Percentiles rank a stretch among this genome's conserved stretches.
phyloP scores from a whole-genome alignment of 1,140 invertebrate genomes.

The Drosophila prosaltans region DNA sequence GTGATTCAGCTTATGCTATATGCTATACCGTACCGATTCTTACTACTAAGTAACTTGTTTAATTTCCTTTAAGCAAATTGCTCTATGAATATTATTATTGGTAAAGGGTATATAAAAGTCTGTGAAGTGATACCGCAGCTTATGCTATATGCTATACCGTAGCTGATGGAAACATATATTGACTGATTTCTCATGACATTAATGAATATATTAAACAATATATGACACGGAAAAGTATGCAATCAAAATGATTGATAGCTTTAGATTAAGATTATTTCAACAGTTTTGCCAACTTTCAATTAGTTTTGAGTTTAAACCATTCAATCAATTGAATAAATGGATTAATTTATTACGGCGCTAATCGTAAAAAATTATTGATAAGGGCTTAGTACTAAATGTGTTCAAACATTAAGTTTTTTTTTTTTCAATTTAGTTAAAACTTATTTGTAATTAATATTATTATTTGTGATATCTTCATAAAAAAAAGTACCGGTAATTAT shows the following conservation, averaged over 20 bases:
- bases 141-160: not conserved
- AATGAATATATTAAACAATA: conserved; percentile 33
- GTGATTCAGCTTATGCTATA: too few species aligned
- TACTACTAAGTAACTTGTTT: too few species aligned
- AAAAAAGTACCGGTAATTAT: conserved; percentile 2
- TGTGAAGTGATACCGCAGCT: not conserved
- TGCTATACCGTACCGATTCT: too few species aligned
- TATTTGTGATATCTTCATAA: too few species aligned
- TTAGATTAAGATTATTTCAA: conserved; percentile 61
- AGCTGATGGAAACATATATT: not conserved
- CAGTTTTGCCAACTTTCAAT: conserved; percentile 28
- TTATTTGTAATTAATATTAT: not conserved
- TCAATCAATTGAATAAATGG: conserved; percentile 56
- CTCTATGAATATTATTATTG: too few species aligned
- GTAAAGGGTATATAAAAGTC: not conserved
- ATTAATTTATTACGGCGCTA: conserved; percentile 44
- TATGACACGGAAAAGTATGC: conserved; percentile 68
- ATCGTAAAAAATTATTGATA: conserved; percentile 21
- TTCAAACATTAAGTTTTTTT: not conserved
- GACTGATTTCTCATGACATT: conserved; percentile 6
- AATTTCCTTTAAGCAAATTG: too few species aligned
- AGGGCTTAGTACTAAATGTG: not conserved
- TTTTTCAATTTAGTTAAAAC: not conserved
- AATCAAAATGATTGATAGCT: conserved; percentile 76
- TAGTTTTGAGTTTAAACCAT: conserved; percentile 17